Conservation (phyloP, 2,113 vertebrate species). For the Hippocampus barbouri region DNA sequence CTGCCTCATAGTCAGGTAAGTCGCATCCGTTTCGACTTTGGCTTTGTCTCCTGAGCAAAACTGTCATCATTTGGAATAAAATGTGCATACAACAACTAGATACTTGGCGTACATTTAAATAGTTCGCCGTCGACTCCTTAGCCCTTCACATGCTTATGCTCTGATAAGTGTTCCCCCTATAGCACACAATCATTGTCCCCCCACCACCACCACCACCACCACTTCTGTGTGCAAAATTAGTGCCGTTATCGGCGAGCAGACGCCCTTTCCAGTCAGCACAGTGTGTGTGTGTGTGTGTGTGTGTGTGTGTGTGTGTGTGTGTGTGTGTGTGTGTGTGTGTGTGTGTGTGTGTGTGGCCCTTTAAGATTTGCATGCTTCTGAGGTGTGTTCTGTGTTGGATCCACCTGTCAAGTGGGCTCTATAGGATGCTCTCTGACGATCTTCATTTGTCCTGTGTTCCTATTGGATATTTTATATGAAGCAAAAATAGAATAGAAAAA, state of each 20-base stretch:
- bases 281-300: background rate
- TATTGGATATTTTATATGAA: background rate
- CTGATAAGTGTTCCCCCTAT: slow-evolving; percentile 30
- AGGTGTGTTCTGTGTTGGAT: slow-evolving; percentile 16
- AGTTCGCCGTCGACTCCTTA: background rate
- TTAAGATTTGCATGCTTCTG: slow-evolving; percentile 9
- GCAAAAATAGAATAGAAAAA: background rate
- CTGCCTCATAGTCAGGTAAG: background rate
- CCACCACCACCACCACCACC: background rate
- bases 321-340: too few species aligned
- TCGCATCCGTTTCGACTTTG: background rate
- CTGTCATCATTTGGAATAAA: too few species aligned
- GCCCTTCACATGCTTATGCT: slow-evolving; percentile 17
- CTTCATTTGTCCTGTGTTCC: background rate
- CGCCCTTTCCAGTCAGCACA: slow-evolving; percentile 21
- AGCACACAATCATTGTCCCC: slow-evolving; percentile 14
- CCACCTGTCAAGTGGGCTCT: slow-evolving; percentile 8
- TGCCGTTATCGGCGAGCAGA: slow-evolving; percentile 42
- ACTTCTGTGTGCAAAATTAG: slow-evolving; percentile 60
- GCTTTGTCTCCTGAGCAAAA: too few species aligned
- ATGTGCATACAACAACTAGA: background rate
- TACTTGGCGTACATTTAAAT: background rate
- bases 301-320: background rate
- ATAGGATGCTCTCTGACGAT: background rate
- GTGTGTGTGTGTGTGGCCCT: background rate